A percentile compares a stretch with the other conserved stretches of the same genome.
Conservation (phyloP, 2,113 vertebrate genomes). For the Amazona guildingii region DNA sequence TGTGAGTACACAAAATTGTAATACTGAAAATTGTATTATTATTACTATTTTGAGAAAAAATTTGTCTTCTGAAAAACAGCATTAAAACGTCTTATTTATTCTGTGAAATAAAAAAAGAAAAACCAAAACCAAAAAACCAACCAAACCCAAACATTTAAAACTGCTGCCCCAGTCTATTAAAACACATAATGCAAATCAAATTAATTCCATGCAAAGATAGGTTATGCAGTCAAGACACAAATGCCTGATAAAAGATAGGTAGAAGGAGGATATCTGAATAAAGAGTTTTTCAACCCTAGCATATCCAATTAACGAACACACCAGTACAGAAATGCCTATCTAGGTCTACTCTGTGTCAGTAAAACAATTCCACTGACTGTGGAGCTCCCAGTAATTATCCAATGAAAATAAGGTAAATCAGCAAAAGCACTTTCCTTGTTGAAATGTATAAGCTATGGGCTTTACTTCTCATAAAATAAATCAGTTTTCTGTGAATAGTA, state of each 20-base stretch:
- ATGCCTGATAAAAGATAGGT: neutral
- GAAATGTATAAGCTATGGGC: neutral
- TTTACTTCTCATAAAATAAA: neutral
- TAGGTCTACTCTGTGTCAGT: neutral
- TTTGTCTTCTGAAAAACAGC: neutral
- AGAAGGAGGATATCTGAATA: neutral
- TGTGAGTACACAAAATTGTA: neutral
- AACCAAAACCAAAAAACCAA: too few species aligned
- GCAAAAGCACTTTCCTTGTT: neutral
- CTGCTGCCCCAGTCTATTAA: neutral
- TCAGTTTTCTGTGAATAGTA: neutral
- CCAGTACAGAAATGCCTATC: neutral
- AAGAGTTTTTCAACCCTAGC: neutral
- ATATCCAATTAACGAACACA: neutral
- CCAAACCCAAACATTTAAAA: neutral
- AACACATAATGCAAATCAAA: neutral
- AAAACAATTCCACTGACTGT: neutral
- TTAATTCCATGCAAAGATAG: neutral
- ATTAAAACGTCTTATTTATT: neutral
- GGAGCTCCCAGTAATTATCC: neutral
- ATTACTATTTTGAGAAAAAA: neutral
- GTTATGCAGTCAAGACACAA: neutral
- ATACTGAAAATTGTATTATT: neutral
- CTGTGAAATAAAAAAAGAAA: too few species aligned
- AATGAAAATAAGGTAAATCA: neutral